Conservation (phyloP, 2,113 vertebrate species). For the Pampusana beccarii region DNA sequence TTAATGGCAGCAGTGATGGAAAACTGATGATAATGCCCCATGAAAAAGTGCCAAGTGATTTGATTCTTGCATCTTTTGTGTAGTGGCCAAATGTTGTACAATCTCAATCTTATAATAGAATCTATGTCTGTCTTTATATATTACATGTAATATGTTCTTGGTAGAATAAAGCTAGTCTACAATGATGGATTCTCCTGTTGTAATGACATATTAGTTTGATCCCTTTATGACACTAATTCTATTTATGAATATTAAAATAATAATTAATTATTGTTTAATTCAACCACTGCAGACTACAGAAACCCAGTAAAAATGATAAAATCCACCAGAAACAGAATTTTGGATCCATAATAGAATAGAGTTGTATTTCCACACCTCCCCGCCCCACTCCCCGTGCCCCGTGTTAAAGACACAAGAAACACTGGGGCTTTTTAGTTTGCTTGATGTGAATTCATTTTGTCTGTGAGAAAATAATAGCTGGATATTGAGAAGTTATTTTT, state of each 20-base stretch:
- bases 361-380: neutral
- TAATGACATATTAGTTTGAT: neutral
- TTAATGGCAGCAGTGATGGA: neutral
- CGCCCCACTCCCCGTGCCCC: no score
- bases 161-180: neutral
- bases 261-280: neutral
- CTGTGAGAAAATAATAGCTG: neutral
- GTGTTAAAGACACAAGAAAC: neutral
- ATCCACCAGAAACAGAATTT: constrained; percentile 45
- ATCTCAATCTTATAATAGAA: neutral
- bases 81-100: neutral
- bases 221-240: neutral
- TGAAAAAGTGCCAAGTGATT: neutral
- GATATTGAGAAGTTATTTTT: constrained; percentile 1
- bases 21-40: neutral
- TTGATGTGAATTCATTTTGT: neutral
- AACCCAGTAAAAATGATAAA: neutral
- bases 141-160: neutral
- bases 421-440: neutral
- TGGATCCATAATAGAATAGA: neutral
- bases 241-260: neutral
- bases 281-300: neutral
- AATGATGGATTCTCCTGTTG: neutral
- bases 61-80: neutral
- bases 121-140: neutral